Percentiles rank a stretch among this genome's conserved stretches.
These are phyloP conservation scores for Ranitomeya imitator DNA, from an alignment of 2,113 vertebrate species.

Conservation along the genomic window DNA sequence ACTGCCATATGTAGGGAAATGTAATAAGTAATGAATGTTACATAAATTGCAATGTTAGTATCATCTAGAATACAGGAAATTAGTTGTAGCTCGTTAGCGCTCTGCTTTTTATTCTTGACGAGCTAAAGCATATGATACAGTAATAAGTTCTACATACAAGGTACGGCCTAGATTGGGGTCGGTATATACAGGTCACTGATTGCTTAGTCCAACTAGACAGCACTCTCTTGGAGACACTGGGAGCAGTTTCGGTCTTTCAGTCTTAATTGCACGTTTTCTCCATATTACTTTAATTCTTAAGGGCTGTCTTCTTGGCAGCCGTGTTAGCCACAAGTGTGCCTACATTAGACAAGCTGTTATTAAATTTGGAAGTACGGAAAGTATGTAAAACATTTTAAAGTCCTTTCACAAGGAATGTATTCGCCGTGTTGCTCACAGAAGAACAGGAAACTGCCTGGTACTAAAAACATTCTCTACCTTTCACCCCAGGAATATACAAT, in stretches of 20 bases:
- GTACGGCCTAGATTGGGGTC: not conserved
- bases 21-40: too few relatives aligned
- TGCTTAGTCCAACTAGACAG: not conserved
- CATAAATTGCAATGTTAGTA: too few relatives aligned
- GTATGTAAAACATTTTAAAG: conserved; percentile 23
- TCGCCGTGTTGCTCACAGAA: not conserved
- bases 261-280: conserved; percentile 4
- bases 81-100: not conserved
- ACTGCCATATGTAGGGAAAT: too few relatives aligned
- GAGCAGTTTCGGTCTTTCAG: not conserved
- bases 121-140: not conserved
- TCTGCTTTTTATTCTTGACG: not conserved
- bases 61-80: too few relatives aligned
- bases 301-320: conserved; percentile 19
- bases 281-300: not conserved
- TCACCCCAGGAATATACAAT: not conserved
- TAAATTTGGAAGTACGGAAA: conserved; percentile 26
- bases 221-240: not conserved
- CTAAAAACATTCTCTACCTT: not conserved
- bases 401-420: not conserved
- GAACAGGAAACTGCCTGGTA: conserved; percentile 5
- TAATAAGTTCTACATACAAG: not conserved
- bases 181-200: not conserved
- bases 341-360: conserved; percentile 27
- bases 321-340: not conserved